Evolutionary conservation across 2,888 invertebrate species (phyloP), one percentile per base, ranked within the genome.

Genomic region (Flexamia atlantica): DNA sequence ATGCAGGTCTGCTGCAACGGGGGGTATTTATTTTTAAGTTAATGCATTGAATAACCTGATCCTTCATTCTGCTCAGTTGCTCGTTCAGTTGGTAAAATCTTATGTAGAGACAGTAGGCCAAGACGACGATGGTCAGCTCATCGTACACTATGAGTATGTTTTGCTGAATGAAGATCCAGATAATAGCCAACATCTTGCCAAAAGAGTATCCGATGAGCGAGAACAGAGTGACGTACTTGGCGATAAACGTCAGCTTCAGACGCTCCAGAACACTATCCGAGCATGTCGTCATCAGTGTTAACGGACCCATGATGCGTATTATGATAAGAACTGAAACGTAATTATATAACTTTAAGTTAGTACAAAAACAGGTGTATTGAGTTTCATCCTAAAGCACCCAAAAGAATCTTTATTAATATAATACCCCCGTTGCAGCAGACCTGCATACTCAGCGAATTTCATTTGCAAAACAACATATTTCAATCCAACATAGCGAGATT

Each of bases 81-180:
- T 57, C 32, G 36, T 79, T 57, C 0, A 79, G 20, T 17, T 79
- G 79, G 32, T 57, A 57, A n/a, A 79, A 79, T 36, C 20, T 50
- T 12, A 79, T 14, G 36, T n/a, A 30, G 32, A 79, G 79, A 36
- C 79, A 79, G 36, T 79, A 57, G 20, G 79, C 30, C 30, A 79
- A 30, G 1, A 57, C 28, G 7, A 23, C 36, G 30, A 79, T 79
- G 17, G 79, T 79, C 32, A 79, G 36, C 23, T 79, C 79, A 23
- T 79, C 79, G 36, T 57, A 79, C 2, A 79, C 57, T 1, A 23
- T 57, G 50, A 79, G 50, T 0, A 57, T 2, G 23, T n/a, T 50
- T 36, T 57, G 57, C 0, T 79, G 79, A 12, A 79, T 28, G 25
- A 36, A 53, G 32, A 79, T 23, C 25, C 10, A 23, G 28, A 76